These are phyloP conservation scores for Atractosteus spatula DNA, from an alignment of 2,113 vertebrate genomes.

Conservation along the genomic window DNA sequence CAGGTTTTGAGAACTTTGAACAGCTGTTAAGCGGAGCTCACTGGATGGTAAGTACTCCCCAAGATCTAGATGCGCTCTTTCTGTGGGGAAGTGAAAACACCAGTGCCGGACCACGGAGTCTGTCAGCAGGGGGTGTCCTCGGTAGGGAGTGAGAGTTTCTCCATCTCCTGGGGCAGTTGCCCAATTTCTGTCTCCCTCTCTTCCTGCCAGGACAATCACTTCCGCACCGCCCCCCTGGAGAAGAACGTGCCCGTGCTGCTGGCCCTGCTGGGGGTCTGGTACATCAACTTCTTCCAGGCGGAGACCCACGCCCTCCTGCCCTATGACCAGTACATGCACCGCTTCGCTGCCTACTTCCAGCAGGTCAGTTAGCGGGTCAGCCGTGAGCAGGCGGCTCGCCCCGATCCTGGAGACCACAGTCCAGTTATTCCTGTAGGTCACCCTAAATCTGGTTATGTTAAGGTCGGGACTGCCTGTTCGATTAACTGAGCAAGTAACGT, in stretches of 20 bases:
- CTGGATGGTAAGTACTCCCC: slow-evolving; percentile 85
- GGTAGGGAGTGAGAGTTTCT: neutral
- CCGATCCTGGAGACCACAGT: neutral
- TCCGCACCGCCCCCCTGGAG: slow-evolving; percentile 80
- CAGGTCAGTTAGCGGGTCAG: slow-evolving; percentile 69
- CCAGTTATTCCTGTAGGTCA: neutral
- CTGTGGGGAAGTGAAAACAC: neutral
- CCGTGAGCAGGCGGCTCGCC: no score
- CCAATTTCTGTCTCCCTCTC: neutral
- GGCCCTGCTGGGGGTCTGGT: slow-evolving; percentile 93
- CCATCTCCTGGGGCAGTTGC: neutral
- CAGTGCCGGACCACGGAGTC: neutral
- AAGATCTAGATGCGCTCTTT: no score
- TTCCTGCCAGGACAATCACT: slow-evolving; percentile 82
- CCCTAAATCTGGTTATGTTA: neutral
- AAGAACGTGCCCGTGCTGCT: slow-evolving; percentile 84
- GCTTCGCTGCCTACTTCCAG: slow-evolving; percentile 97
- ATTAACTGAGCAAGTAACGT: no score
- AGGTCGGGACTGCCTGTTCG: neutral
- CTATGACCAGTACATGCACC: slow-evolving; percentile 97
- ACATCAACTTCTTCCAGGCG: slow-evolving; percentile 89
- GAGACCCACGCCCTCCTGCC: slow-evolving; percentile 92
- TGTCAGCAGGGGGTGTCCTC: no score
- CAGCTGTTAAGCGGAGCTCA: slow-evolving; percentile 87
- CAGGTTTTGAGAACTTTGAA: slow-evolving; percentile 83